Evolutionary conservation across 2,113 vertebrate species (phyloP), one percentile per base, ranked within the genome.

Genomic region (Elephantulus edwardii): DNA sequence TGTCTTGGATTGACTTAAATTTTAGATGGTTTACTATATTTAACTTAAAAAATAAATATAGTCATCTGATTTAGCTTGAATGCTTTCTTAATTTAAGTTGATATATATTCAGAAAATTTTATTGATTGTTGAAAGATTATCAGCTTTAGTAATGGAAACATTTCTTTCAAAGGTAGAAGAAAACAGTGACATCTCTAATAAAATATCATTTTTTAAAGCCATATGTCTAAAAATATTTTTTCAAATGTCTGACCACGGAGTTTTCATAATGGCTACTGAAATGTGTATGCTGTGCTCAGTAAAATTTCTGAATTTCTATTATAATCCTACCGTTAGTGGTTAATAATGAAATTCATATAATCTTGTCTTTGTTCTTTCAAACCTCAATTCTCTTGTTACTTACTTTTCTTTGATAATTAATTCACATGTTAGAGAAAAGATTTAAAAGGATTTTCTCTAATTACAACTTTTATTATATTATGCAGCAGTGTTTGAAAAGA

Each of bases 391-490:
- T 78, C 28, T 79, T 85, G 62, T 56, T 76, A 38, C 74, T 90
- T 74, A 68, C 52, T 68, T 90, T n/a, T 75, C 78, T 46, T 16
- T 74, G 40, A 72, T 90, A 38, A 79, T 87, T 88, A 79, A 79
- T 90, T 83, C 8, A 72, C 33, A 56, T 89, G 58, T 83, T 64
- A 92, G 82, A 52, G 7, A 83, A 58, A 66, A 48, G 54, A 71
- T 54, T 92, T 88, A 22, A 70, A 87, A 44, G 26, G 42, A 91
- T 84, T 90, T 70, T 33, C 48, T 68, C 74, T 48, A 76, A 30
- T 90, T 66, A 70, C 11, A 30, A 38, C 19, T 72, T 78, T 68
- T 87, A 87, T 60, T 87, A 13, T 35, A 70, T 46, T 77, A 75
- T 60, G 42, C 22, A 60, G 66, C 33, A 66, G 70, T 77, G n/a